Conservation (phyloP, 2,888 invertebrate genomes). For the Cremastobaeus sp. region DNA sequence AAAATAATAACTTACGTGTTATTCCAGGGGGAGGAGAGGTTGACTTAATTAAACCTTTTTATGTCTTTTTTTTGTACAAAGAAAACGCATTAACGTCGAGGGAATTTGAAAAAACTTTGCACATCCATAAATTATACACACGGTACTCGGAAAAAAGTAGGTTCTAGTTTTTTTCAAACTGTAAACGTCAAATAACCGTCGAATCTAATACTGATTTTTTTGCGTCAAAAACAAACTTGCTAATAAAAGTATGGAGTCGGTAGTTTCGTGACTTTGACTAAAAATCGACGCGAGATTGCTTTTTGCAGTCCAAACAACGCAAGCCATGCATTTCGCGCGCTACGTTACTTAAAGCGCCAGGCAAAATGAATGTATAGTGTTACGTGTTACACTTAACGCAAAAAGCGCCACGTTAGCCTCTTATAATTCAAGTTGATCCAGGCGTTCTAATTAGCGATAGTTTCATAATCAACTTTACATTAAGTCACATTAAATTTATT, state of each 20-base stretch:
- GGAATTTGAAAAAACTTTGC: too few species aligned
- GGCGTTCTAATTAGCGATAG: conserved; percentile 40
- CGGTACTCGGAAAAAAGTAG: not conserved
- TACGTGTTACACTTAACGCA: conserved; percentile 36
- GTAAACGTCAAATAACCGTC: conserved; percentile 10
- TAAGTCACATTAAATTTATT: conserved; percentile 1
- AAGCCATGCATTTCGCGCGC: not conserved
- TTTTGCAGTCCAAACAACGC: conserved; percentile 8
- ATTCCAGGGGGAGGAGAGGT: too few species aligned
- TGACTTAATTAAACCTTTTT: too few species aligned
- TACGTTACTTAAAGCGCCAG: conserved; percentile 7
- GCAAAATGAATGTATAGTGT: conserved; percentile 34
- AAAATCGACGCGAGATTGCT: conserved; percentile 3
- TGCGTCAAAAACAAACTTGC: conserved; percentile 1
- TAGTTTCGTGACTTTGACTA: too few species aligned
- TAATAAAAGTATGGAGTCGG: not conserved
- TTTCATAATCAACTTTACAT: conserved; percentile 23
- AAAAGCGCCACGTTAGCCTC: conserved; percentile 27
- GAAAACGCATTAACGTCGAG: too few species aligned
- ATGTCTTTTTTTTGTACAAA: too few species aligned
- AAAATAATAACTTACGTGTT: too few species aligned
- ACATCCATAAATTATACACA: not conserved
- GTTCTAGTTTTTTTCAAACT: not conserved
- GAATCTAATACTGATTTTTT: conserved; percentile 11
- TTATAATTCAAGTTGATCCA: conserved; percentile 28